phyloP scores from a whole-genome alignment of 1,140 invertebrate genomes.

The Neodiprion lecontei region DNA sequence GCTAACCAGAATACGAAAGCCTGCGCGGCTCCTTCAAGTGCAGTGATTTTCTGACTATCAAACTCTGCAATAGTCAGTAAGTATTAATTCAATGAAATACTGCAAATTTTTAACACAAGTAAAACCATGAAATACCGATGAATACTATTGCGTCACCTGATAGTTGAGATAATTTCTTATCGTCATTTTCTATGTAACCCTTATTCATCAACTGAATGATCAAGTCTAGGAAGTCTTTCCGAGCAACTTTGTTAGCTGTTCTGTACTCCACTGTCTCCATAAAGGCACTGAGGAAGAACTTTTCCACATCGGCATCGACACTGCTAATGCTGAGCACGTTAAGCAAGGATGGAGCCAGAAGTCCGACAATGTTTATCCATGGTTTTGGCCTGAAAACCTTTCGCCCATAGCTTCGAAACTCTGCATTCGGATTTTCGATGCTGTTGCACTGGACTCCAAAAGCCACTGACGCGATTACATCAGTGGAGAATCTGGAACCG shows the following conservation, averaged over 20 bases:
- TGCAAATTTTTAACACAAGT: conserved; percentile 35
- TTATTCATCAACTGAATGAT: no score
- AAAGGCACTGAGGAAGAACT: conserved; percentile 61
- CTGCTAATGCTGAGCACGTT: conserved; percentile 21
- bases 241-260: no score
- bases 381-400: conserved; percentile 44
- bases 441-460: conserved; percentile 67
- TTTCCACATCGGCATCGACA: conserved; percentile 32
- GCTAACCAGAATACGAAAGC: conserved; percentile 44
- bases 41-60: conserved; percentile 34
- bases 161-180: conserved; percentile 45
- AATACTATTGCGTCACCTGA: conserved; percentile 53
- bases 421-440: conserved; percentile 53
- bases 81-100: conserved; percentile 12
- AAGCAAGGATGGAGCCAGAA: conserved; percentile 20
- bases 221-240: no score
- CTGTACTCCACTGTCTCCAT: conserved; percentile 42
- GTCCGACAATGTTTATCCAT: conserved; percentile 28
- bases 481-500: conserved; percentile 59
- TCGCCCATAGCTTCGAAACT: conserved; percentile 36
- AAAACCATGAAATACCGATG: conserved; percentile 43
- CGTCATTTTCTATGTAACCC: no score
- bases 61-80: conserved; percentile 55
- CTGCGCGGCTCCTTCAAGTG: conserved; percentile 32
- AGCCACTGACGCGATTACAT: conserved; percentile 65